Base-by-base conservation (phyloP, 2,113 vertebrate species). In the Bubalus kerabau region DNA sequence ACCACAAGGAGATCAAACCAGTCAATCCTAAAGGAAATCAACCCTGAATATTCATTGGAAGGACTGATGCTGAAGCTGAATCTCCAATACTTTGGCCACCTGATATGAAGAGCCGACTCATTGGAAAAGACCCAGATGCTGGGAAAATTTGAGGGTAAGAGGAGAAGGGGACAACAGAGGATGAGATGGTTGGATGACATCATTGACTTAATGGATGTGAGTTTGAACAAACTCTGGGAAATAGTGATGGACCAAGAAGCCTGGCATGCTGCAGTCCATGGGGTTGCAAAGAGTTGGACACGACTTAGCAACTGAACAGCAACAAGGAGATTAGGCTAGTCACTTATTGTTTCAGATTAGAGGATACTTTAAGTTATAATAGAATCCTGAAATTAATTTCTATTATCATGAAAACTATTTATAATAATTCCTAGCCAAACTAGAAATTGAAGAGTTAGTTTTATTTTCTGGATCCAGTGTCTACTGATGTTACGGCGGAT, bases 311-410 rank as follows among this genome's bases (percentile, higher is more conserved):
- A 40, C 67, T 74, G n/a, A 74, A 40, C 1, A 74, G 21, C 67
- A n/a, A 67, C 62, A 40, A 71, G 23, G 43, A 78, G n/a, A 80
- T 71, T 62, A 82, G 64, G 17, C n/a, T 85, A 76, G 74, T 74
- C 40, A 12, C n/a, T 94, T 86, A 80, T 13, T 87, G 74, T 95
- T 83, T 97, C 67, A 54, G 17, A 50, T 30, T 40, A 62, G 43
- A 57, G 57, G 48, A 30, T 74, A 90, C 32, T 54, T 62, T 74
- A 26, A 52, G 54, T 97, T 91, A 40, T 14, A 76, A 80, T 21
- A 62, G 48, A 96, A 83, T 81, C 67, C 57, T 48, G 30, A 84
- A 92, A 90, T 89, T 94, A 86, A 95, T 94, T 97, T 92, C 56
- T 94, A 11, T 90, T 86, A 32, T 91, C 87, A 56, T 81, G 26